Evolutionary conservation across 2,888 invertebrate genomes (phyloP).

Genomic region (Patella caerulea): DNA sequence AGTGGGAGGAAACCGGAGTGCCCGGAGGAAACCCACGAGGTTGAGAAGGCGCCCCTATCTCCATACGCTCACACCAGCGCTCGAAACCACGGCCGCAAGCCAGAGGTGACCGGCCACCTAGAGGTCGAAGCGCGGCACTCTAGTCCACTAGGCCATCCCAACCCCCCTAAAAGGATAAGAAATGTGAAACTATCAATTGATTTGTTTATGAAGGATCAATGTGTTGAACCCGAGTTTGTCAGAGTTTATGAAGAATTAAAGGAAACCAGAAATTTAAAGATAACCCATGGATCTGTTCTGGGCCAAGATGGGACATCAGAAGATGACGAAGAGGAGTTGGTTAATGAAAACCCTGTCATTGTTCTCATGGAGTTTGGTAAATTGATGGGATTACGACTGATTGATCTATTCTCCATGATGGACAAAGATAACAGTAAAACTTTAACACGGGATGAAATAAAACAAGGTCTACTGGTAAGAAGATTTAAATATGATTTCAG

Average conservation of each 20-base stretch:
- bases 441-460: slow-evolving; percentile 56
- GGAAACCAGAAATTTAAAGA: slow-evolving; percentile 36
- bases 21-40: too few species aligned
- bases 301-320: slow-evolving; percentile 49
- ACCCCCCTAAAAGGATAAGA: too few species aligned
- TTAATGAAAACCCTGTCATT: slow-evolving; percentile 57
- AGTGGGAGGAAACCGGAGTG: too few species aligned
- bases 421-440: slow-evolving; percentile 62
- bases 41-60: too few species aligned
- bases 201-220: slow-evolving; percentile 45
- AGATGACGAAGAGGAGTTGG: slow-evolving; percentile 52
- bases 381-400: slow-evolving; percentile 52
- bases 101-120: too few species aligned
- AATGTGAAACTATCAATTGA: too few species aligned
- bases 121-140: too few species aligned
- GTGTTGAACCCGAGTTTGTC: slow-evolving; percentile 54
- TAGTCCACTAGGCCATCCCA: too few species aligned
- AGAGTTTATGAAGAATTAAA: slow-evolving; percentile 42
- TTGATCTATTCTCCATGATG: slow-evolving; percentile 57
- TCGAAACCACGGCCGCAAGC: too few species aligned
- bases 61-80: too few species aligned
- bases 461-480: slow-evolving; percentile 52
- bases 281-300: slow-evolving; percentile 52
- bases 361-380: slow-evolving; percentile 57
- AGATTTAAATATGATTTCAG: too few species aligned